These are phyloP conservation scores for Oreotragus oreotragus DNA, from an alignment of 2,113 vertebrate species.

Conservation along the genomic window DNA sequence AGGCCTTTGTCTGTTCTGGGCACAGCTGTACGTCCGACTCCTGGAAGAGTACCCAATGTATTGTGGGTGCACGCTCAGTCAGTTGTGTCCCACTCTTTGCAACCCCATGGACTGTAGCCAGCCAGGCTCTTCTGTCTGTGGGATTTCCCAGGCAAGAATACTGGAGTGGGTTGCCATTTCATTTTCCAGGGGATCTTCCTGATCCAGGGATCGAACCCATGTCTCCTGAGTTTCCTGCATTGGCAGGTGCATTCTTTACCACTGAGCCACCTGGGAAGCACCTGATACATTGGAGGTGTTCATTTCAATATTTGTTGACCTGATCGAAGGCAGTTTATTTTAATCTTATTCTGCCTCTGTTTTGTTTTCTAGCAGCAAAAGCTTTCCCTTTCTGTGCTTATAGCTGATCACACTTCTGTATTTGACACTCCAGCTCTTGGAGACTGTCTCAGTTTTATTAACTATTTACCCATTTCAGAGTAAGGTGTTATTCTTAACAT, in stretches of 20 bases:
- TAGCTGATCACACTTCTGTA: not conserved
- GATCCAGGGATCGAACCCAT: not conserved
- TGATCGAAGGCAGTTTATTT: not conserved
- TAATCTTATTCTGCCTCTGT: not conserved
- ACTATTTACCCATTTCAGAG: not conserved
- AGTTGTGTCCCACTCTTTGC: not conserved
- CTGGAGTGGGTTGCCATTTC: not conserved
- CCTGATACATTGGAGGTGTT: not conserved
- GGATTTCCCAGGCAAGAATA: not conserved
- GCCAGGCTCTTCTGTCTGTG: not conserved
- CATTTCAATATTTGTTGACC: not conserved
- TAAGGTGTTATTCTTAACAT: not conserved
- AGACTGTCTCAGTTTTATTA: not conserved
- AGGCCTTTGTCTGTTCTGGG: not conserved
- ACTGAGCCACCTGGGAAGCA: not conserved
- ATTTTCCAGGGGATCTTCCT: not conserved
- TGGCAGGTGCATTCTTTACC: not conserved
- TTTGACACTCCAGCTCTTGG: not conserved
- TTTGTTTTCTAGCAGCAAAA: not conserved
- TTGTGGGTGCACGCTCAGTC: not conserved
- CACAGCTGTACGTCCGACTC: rapidly evolving
- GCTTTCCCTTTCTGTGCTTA: not conserved
- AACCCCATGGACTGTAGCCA: not conserved
- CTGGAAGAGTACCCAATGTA: not conserved
- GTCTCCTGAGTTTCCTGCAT: not conserved